These are phyloP conservation scores for Thunnus thynnus DNA, from an alignment of 2,113 vertebrate species.

Conservation along the genomic window DNA sequence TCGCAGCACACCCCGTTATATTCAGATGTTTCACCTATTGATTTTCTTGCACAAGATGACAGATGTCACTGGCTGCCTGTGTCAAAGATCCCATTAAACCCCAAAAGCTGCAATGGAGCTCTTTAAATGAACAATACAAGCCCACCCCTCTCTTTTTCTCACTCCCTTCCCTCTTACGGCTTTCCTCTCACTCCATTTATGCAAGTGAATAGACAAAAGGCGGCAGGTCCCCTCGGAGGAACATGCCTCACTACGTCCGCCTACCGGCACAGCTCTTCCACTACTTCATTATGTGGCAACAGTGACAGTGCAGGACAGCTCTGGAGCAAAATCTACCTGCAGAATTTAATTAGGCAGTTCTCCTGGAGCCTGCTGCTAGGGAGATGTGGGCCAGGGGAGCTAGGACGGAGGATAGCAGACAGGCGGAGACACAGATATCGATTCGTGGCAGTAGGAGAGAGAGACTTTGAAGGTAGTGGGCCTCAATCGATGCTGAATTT, in stretches of 20 bases:
- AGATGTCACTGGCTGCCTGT: conserved; percentile 67
- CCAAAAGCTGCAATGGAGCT: conserved; percentile 64
- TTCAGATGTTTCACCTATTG: conserved; percentile 75
- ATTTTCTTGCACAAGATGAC: conserved; percentile 72
- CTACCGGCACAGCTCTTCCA: conserved; percentile 46
- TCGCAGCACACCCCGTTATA: conserved; percentile 50
- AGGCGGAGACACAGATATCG: conserved; percentile 75
- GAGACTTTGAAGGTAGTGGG: conserved; percentile 62
- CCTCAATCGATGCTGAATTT: conserved; percentile 82
- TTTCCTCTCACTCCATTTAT: conserved; percentile 46
- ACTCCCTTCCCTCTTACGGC: neutral
- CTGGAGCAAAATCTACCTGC: conserved; percentile 69
- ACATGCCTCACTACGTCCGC: conserved; percentile 56
- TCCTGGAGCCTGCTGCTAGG: conserved; percentile 55
- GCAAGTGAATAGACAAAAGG: conserved; percentile 59
- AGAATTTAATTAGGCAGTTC: conserved; percentile 82
- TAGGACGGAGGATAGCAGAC: conserved; percentile 53
- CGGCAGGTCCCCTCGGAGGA: conserved; percentile 38
- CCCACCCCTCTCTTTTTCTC: conserved; percentile 17
- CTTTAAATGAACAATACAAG: conserved; percentile 58
- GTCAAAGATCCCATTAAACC: conserved; percentile 76
- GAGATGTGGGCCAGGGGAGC: conserved; percentile 63
- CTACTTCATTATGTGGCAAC: conserved; percentile 69
- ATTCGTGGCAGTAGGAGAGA: conserved; percentile 69
- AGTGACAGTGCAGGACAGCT: conserved; percentile 70